A percentile compares a stretch with the other conserved stretches of the same genome.
These are phyloP conservation scores for Enteromius unitaeniatus DNA, from an alignment of 2,797 vertebrate genomes.

Conservation along the genomic window DNA sequence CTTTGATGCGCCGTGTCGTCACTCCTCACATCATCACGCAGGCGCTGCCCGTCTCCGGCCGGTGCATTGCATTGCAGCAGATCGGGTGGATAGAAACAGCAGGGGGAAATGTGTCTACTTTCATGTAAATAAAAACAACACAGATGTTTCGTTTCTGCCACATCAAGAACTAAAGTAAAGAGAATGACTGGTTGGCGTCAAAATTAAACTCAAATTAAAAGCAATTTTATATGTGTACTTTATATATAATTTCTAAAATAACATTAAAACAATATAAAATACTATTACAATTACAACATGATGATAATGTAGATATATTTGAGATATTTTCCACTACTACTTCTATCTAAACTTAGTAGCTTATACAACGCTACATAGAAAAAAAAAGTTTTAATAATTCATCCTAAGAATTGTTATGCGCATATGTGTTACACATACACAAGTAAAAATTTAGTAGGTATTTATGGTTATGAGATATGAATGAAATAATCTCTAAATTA, in stretches of 20 bases:
- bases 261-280: too few species aligned
- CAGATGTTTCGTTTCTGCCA: not conserved
- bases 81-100: not conserved
- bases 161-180: not conserved
- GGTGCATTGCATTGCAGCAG: conserved; percentile 44
- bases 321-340: too few species aligned
- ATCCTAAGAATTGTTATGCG: not conserved
- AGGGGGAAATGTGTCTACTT: not conserved
- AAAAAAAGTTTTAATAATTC: not conserved
- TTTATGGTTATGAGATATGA: not conserved
- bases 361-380: not conserved
- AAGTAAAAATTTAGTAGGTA: not conserved
- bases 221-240: too few species aligned
- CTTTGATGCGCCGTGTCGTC: conserved; percentile 70
- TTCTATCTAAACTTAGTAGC: too few species aligned
- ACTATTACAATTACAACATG: too few species aligned
- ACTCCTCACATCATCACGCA: conserved; percentile 71
- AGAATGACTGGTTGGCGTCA: not conserved
- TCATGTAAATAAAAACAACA: not conserved
- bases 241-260: not conserved
- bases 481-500: not conserved
- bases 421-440: not conserved
- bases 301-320: too few species aligned
- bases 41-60: conserved; percentile 45
- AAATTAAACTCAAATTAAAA: not conserved